Percentiles rank a stretch among this genome's conserved stretches.
Conservation (phyloP, 1,140 invertebrate species). For the Ceratina japonica region DNA sequence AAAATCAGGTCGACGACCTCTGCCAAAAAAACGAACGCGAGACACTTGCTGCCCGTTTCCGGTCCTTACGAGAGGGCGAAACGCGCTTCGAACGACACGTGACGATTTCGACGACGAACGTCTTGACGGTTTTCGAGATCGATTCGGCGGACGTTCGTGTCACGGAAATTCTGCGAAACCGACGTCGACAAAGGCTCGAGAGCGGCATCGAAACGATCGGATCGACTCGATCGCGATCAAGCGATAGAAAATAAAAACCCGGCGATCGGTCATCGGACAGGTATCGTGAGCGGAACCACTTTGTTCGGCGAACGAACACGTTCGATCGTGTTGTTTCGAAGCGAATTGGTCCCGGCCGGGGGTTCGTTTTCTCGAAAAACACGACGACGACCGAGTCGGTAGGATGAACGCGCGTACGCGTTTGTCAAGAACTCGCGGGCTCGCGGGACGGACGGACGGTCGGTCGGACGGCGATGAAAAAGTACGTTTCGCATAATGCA, state of each 20-base stretch:
- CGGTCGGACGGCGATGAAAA: conserved; percentile 21
- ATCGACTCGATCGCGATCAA: not conserved
- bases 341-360: not conserved
- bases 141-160: conserved; percentile 24
- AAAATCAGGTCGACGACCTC: not conserved
- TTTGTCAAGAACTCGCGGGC: conserved; percentile 41
- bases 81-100: not conserved
- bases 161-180: conserved; percentile 24
- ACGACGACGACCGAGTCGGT: too few relatives aligned
- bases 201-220: conserved; percentile 8
- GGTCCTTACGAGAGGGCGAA: not conserved
- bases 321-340: not conserved
- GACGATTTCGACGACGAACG: not conserved
- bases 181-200: conserved; percentile 7
- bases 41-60: not conserved
- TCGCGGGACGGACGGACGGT: conserved; percentile 16
- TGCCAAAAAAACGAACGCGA: not conserved
- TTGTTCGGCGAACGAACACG: too few relatives aligned
- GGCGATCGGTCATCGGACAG: not conserved
- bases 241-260: not conserved
- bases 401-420: conserved; percentile 22
- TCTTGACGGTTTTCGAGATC: not conserved
- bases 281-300: not conserved
- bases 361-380: too few relatives aligned
- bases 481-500: conserved; percentile 35